Evolutionary conservation across 2,888 invertebrate species (phyloP).

Genomic region (Drosophila demipolita): DNA sequence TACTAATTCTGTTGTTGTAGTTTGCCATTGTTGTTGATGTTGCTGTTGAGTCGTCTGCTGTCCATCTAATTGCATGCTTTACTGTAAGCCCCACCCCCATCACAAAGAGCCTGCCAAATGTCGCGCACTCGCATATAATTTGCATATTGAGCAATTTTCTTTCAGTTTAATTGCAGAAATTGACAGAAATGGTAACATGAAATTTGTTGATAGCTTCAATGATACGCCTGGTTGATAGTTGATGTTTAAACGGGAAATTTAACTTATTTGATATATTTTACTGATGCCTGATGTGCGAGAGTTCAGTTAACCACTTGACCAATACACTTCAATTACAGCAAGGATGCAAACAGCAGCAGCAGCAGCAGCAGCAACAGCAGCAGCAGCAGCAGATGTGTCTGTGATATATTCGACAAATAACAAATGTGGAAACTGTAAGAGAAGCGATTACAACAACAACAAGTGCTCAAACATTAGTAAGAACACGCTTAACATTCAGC

Average conservation of each 20-base stretch:
- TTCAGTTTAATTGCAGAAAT: neutral
- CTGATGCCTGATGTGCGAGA: neutral
- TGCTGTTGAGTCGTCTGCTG: slow-evolving; percentile 12
- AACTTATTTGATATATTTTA: neutral
- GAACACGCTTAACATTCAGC: slow-evolving; percentile 53
- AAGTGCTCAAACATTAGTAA: slow-evolving; percentile 64
- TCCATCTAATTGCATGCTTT: slow-evolving; percentile 26
- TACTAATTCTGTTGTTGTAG: slow-evolving; percentile 7
- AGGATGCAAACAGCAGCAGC: slow-evolving; percentile 1
- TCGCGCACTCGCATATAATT: slow-evolving; percentile 21
- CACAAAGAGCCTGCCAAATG: neutral
- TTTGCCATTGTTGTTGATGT: slow-evolving; percentile 11
- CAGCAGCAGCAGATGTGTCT: neutral
- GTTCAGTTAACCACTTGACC: slow-evolving; percentile 22
- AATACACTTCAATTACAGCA: slow-evolving; percentile 44
- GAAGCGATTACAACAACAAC: slow-evolving; percentile 40
- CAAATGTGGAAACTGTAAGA: slow-evolving; percentile 35
- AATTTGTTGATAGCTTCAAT: slow-evolving; percentile 4
- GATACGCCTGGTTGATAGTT: slow-evolving; percentile 1
- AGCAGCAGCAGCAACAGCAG: no score
- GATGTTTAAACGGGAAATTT: neutral
- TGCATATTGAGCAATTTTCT: slow-evolving; percentile 18
- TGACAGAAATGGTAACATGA: neutral
- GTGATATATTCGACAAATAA: slow-evolving; percentile 26
- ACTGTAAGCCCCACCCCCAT: neutral